Evolutionary conservation across 2,888 invertebrate species (phyloP), one percentile per base, ranked within the genome.

Genomic region (Acrobasis repandana): DNA sequence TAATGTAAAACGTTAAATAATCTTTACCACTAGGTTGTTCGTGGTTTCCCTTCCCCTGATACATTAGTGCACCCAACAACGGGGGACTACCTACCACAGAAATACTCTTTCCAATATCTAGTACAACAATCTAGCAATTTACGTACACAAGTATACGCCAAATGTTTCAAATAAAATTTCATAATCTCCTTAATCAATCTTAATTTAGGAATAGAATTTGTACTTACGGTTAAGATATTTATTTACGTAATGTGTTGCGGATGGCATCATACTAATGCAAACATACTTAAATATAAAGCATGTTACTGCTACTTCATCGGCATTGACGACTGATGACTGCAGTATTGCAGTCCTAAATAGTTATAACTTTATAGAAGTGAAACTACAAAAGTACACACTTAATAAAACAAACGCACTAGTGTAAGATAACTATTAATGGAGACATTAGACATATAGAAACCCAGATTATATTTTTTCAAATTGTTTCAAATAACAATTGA

Each of bases 171-270:
- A 38, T 38, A 38, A 43, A 5, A 11, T n/a, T 43, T 43, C 14
- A 14, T 43, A 2, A 43, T 43, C 14, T 43, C 43, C 8, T n/a
- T 43, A 43, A 14, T 36, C n/a, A 51, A 14, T 18, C 48, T 48
- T 58, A 58, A 8, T 14, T 34, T 60, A 54, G 52, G 52, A 54
- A 54, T 60, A 54, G 54, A 54, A 47, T 60, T 51, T 51, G 51
- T 51, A 51, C 51, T 51, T 51, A 51, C 34, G 15, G 51, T 34
- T 34, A 51, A 34, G 34, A 34, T 60, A 56, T 56, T 46, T 28
- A 28, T 28, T 43, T 56, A 56, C 56, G 43, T 59, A 59, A 20
- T 1, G 14, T 51, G 33, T 48, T 48, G 51, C 34, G n/a, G 15
- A 33, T 50, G 50, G 49, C 49, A 49, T 20, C 49, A 11, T 49